Evolutionary conservation across 2,888 invertebrate genomes (phyloP), one percentile per base, ranked within the genome.

Genomic region (Spialia ferax): DNA sequence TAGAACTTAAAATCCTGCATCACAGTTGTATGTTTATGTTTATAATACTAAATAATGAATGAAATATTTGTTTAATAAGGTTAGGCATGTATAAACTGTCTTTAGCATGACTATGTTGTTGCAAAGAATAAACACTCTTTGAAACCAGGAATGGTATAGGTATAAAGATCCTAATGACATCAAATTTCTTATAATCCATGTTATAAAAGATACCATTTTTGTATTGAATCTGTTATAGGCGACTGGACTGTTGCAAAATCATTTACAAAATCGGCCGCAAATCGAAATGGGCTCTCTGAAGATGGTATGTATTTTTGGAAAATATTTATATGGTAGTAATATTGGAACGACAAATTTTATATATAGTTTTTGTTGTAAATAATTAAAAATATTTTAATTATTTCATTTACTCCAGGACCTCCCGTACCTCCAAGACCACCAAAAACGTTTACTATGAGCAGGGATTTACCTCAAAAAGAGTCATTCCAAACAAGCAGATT

Each of bases 341-440:
- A n/a, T n/a, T n/a, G n/a, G n/a, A n/a, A n/a, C n/a, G n/a, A n/a
- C n/a, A n/a, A n/a, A n/a, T n/a, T n/a, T n/a, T n/a, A n/a, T n/a
- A n/a, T n/a, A n/a, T n/a, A n/a, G 3, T 48, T 20, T 2, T 48
- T 20, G 1, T 42, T 7, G 5, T 42, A 0, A n/a, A n/a, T 13
- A 20, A 38, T 57, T 2, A 20, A 20, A 22, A 18, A 7, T 45
- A 1, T 15, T 8, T 7, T 42, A 45, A 45, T 18, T 35, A 45
- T 20, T 38, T 18, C n/a, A 5, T 57, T 10, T 55, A 70, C 77
- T 80, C n/a, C 73, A 94, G 94, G 93, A 5, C 91, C 94, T 4
- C 94, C 94, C 10, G 95, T 96, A 1, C 96, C 97, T 5, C 96
- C 97, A 7, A 96, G 97, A 63, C 97, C 97, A 5, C 96, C 97